These are phyloP conservation scores for Mamestra brassicae DNA, from an alignment of 2,888 invertebrate genomes.

Conservation along the genomic window DNA sequence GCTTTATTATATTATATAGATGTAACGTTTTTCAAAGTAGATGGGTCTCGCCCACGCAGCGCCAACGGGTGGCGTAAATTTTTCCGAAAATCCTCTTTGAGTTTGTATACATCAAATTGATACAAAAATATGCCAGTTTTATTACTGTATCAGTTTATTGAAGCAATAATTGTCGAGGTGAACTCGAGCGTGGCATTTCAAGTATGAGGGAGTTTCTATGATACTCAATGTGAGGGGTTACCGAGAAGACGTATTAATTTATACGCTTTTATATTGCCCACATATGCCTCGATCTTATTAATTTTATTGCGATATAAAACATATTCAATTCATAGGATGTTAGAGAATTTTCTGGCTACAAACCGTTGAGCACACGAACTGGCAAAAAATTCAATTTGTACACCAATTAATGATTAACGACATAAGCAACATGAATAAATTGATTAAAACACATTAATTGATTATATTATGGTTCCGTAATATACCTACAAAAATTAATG, in stretches of 20 bases:
- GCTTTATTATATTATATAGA: too few species aligned
- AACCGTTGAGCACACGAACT: not conserved
- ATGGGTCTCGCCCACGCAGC: too few species aligned
- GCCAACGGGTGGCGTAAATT: too few species aligned
- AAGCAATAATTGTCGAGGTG: conserved; percentile 46
- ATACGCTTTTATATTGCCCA: conserved; percentile 23
- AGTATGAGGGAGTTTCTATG: conserved; percentile 61
- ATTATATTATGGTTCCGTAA: conserved; percentile 25
- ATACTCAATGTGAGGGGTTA: conserved; percentile 41
- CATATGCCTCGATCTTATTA: conserved; percentile 1
- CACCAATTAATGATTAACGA: conserved; percentile 22
- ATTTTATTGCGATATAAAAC: conserved; percentile 5
- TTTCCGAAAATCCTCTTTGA: too few species aligned
- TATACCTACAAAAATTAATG: not conserved
- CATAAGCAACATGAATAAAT: not conserved
- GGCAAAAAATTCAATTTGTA: conserved; percentile 18
- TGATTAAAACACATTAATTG: conserved; percentile 6
- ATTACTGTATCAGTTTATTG: conserved; percentile 35
- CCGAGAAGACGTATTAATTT: conserved; percentile 30
- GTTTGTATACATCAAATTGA: not conserved
- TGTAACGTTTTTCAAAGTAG: too few species aligned
- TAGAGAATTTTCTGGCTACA: not conserved
- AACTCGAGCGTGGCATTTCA: conserved; percentile 42
- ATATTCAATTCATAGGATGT: not conserved
- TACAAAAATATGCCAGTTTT: conserved; percentile 9